Base-by-base conservation (phyloP, 2,113 vertebrate genomes). In the Meles meles region DNA sequence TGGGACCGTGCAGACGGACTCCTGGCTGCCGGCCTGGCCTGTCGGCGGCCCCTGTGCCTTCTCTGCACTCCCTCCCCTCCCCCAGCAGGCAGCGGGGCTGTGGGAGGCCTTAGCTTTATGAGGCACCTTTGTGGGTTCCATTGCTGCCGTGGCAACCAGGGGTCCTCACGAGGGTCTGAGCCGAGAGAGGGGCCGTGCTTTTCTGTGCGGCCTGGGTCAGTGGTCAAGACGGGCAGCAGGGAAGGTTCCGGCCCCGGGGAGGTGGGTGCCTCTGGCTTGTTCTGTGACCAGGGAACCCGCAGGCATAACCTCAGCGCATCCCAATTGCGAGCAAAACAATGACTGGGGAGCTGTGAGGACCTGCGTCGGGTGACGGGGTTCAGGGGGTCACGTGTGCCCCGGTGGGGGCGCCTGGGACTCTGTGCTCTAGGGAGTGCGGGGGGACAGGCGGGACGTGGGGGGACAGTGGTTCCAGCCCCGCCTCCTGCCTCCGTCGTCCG, bases 401-500 rank as follows among this genome's bases (percentile, higher is more conserved):
- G 29, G 8, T 7, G 31, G 71, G 21, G 71, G 39, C 12, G 14
- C 76, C 76, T 44, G 13, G 55, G 80, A 25, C 34, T 20, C 20
- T 37, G 4, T 23, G 69, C 23, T 37, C 69, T 11, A 6, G 69
- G 37, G 69, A 76, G 72, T 13, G 39, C 1, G 25, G 72, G 7
- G 23, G 42, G 25, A 15, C 25, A 9, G 65, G 42, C 14, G 52
- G 37, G 4, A 39, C 17, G 4, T 1, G 12, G 34, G 6, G 9
- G 47, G 65, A 1, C 14, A 37, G 39, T 6, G 39, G 21, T 42
- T 13, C 12, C 21, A 17, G 67, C 29, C 29, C 57, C 21, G 57
- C 57, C 57, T 0, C 52, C 69, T 1, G 11, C 69, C 49, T 14
- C 63, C 2, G 0, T 42, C 31, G 3, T 0, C 71, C 2, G 71